Conservation (phyloP, 1,140 invertebrate genomes). For the Bombus soroeensis region DNA sequence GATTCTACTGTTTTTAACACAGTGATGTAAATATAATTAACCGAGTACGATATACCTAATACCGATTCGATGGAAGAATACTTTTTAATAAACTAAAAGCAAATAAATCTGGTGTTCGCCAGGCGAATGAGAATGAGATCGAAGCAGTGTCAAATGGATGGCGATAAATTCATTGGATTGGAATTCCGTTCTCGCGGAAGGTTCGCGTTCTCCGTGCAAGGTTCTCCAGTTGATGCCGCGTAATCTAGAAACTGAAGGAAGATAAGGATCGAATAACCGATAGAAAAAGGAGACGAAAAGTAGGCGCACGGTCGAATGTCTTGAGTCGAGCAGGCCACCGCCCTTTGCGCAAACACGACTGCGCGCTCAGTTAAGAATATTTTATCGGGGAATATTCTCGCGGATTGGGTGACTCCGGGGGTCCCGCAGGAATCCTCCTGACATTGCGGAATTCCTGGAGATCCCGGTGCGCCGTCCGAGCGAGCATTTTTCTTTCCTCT, state of each 20-base stretch:
- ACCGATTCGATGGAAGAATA: too few species aligned
- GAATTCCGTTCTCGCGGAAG: not conserved
- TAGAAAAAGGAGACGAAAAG: constrained; percentile 38
- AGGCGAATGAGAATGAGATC: not conserved
- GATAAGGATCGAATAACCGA: constrained; percentile 51
- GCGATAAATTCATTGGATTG: not conserved
- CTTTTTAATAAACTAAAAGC: not conserved
- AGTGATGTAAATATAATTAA: too few species aligned
- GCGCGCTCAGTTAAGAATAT: constrained; percentile 68
- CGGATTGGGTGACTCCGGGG: constrained; percentile 21
- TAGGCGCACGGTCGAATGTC: not conserved
- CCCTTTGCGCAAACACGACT: constrained; percentile 59
- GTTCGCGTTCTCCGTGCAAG: not conserved
- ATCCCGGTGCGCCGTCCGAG: constrained; percentile 18
- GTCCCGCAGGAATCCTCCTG: constrained; percentile 64
- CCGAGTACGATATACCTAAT: too few species aligned
- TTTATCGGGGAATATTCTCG: constrained; percentile 73
- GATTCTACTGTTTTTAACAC: too few species aligned
- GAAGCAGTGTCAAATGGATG: not conserved
- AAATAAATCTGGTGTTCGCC: not conserved
- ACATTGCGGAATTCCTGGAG: constrained; percentile 64
- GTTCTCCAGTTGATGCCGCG: not conserved
- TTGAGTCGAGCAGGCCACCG: constrained; percentile 54
- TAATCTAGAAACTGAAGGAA: constrained; percentile 42
- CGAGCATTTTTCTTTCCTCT: constrained; percentile 61